phyloP scores from a whole-genome alignment of 2,113 vertebrate genomes.

The Genyomyrus donnyi region DNA sequence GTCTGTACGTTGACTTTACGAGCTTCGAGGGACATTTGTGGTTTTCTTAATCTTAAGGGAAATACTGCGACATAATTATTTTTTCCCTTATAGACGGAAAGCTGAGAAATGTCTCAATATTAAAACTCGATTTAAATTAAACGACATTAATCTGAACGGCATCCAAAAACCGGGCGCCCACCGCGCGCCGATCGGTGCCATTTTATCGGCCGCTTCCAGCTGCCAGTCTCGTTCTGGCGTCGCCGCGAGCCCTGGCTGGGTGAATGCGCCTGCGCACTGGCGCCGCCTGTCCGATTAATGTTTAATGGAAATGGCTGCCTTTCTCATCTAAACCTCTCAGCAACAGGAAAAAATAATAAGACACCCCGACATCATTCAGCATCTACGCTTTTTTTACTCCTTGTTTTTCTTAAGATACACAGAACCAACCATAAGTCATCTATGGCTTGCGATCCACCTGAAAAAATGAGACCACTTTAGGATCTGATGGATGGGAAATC shows the following conservation, averaged over 20 bases:
- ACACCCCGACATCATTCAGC: slow-evolving; percentile 8
- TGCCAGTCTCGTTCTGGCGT: neutral
- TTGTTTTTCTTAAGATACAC: neutral
- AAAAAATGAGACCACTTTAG: slow-evolving; percentile 46
- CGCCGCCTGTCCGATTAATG: slow-evolving; percentile 55
- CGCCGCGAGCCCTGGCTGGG: neutral
- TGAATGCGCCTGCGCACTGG: slow-evolving; percentile 55
- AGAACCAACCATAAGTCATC: neutral
- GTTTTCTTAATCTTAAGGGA: neutral
- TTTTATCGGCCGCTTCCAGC: neutral
- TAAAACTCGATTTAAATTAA: neutral
- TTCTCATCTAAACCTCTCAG: slow-evolving; percentile 56
- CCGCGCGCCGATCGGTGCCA: neutral
- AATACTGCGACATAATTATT: neutral
- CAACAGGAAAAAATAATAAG: slow-evolving; percentile 36
- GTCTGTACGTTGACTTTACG: neutral
- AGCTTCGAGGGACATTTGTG: neutral
- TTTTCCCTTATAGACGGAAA: neutral
- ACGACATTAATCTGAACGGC: neutral
- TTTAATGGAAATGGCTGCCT: slow-evolving; percentile 70
- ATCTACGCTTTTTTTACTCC: neutral
- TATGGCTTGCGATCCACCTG: slow-evolving; percentile 25
- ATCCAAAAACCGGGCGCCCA: neutral
- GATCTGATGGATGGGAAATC: slow-evolving; percentile 59
- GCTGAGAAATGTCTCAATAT: neutral